Evolutionary conservation across 2,888 invertebrate species (phyloP), one percentile per base, ranked within the genome.

Genomic region (Lapara coniferarum): DNA sequence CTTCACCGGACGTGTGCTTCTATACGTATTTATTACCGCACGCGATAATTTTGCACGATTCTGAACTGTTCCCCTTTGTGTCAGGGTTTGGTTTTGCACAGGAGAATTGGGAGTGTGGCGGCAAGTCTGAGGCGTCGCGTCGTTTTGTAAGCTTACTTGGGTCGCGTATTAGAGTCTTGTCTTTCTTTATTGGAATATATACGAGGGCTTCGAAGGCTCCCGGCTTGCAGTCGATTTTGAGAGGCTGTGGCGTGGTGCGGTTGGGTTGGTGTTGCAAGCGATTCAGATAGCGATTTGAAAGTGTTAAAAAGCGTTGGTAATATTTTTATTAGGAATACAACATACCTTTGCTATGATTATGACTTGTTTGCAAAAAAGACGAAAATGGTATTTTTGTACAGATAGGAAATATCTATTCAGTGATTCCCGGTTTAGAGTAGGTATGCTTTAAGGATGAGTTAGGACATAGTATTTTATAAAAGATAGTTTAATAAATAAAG

Each of bases 151-250:
- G 89, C 88, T 89, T 89, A 88, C 84, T 87, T 73, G 87, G 89
- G 88, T 85, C 87, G 83, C 82, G 88, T 88, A 90, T 90, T 90
- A 88, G 86, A 86, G 88, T 78, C 86, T 87, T 89, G 90, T 89
- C 89, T 84, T 89, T 89, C 89, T 89, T 89, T 90, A 90, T 91
- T 90, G 88, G 89, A 88, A 88, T 88, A 87, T 88, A 87, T 90
- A 89, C 85, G 89, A 85, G 82, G 80, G 84, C 78, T 72, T 80
- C 75, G 75, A 80, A 72, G 73, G 77, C 73, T 69, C 78, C 76
- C 72, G 19, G 7, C 59, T 44, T 44, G 52, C 51, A 19, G 19
- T 19, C 49, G 49, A 10, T 6, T 49, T 19, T 19, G 49, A 49
- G 49, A 19, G 19, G 49, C 49, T 63, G 63, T 59, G 19, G 59